Conservation (phyloP, 2,888 invertebrate genomes). For the Cremastobaeus sp. region DNA sequence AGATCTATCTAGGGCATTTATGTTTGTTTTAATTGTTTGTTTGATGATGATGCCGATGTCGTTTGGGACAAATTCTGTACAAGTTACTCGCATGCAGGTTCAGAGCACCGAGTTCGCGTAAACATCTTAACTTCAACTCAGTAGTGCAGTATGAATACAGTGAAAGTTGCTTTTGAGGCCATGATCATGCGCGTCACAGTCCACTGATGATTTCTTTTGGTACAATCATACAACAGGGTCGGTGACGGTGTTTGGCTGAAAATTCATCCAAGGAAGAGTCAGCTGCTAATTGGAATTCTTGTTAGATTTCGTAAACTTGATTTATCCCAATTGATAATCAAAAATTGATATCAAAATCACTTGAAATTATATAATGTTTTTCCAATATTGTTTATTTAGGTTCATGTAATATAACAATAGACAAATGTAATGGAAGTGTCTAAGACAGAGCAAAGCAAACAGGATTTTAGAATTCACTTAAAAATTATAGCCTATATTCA, state of each 20-base stretch:
- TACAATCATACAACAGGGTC: constrained; percentile 57
- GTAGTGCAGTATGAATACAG: constrained; percentile 46
- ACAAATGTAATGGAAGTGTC: too few relatives aligned
- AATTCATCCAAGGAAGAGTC: constrained; percentile 2
- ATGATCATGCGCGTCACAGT: constrained; percentile 58
- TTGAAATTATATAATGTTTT: too few relatives aligned
- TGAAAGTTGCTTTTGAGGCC: constrained; percentile 53
- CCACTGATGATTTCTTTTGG: constrained; percentile 51
- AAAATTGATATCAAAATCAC: too few relatives aligned
- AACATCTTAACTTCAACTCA: constrained; percentile 3
- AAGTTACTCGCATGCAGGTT: constrained; percentile 49
- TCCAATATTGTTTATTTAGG: too few relatives aligned
- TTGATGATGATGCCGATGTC: constrained; percentile 32
- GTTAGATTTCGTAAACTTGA: not conserved
- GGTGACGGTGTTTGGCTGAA: constrained; percentile 24
- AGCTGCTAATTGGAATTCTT: not conserved
- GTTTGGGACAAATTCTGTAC: constrained; percentile 21
- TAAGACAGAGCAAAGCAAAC: too few relatives aligned
- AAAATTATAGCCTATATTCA: too few relatives aligned
- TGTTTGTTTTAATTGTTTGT: constrained; percentile 25
- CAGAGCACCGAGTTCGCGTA: constrained; percentile 3
- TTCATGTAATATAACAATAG: too few relatives aligned
- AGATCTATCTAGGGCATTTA: constrained; percentile 22
- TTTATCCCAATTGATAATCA: not conserved
- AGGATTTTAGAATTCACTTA: too few relatives aligned